Base-by-base conservation (phyloP, 1,140 invertebrate species). In the Conus betulinus region DNA sequence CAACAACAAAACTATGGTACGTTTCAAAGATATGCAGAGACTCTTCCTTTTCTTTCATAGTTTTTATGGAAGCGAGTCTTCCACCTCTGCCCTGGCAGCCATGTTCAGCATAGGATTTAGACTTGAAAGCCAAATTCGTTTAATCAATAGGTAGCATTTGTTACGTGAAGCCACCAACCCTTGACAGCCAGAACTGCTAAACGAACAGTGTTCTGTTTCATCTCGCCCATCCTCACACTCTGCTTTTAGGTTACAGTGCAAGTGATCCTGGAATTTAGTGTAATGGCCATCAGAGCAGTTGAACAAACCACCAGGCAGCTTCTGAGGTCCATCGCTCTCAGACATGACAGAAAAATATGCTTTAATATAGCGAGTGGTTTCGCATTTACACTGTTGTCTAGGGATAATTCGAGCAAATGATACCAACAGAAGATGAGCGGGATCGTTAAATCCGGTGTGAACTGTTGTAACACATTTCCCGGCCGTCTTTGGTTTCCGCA, bases 221-320 rank as follows among this genome's bases (percentile, higher is more conserved):
- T 71, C 67, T 4, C 67, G 67, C 1, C 67, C 67, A 71, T 71
- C 67, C 20, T 71, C 67, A 71, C 67, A 71, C 67, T 71, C 67
- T n/a, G 67, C 0, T 20, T 71, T 71, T n/a, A 71, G 13, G 67
- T 71, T 71, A 20, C 67, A 71, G 6, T 71, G 13, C 67, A 71
- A 20, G 20, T 17, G 7, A 23, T 23, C 13, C 6, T 23, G 67
- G 20, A 71, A 71, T 71, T 13, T 71, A 23, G 67, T 17, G 23
- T 71, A 71, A 20, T 71, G 67, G 20, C 67, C 20, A 13, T 0
- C 11, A 71, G 67, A 71, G 20, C 67, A 71, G 67, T 71, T 71
- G 67, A 71, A 71, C 67, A 71, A n/a, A 71, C 67, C 67, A 71
- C 20, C 67, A 71, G 67, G 67, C 67, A 71, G 67, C 23, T 71